Conservation (phyloP, 2,113 vertebrate genomes). For the Nasalis larvatus region DNA sequence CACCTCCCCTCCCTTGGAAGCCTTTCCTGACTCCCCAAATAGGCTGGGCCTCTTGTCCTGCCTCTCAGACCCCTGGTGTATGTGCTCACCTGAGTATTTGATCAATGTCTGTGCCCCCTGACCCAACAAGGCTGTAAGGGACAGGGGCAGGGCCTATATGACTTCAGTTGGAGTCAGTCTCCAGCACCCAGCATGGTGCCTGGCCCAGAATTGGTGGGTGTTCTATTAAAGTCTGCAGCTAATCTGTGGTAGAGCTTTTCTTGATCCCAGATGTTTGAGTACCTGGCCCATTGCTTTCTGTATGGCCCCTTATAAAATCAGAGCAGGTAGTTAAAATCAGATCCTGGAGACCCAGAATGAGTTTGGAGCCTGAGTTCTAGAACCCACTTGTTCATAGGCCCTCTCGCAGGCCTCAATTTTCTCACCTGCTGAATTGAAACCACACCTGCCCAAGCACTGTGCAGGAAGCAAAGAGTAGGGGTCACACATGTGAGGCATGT, state of each 20-base stretch:
- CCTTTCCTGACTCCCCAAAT: background rate
- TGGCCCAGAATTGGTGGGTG: background rate
- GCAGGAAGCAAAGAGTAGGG: background rate
- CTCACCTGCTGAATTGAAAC: background rate
- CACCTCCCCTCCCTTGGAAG: background rate
- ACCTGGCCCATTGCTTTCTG: background rate
- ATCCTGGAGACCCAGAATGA: background rate
- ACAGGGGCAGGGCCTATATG: background rate
- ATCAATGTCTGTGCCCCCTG: background rate
- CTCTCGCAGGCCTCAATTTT: background rate
- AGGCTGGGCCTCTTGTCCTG: background rate
- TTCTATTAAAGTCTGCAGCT: background rate
- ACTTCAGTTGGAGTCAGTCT: accelerated
- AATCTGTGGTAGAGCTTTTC: background rate
- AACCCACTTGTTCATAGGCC: background rate
- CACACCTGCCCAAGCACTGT: no score
- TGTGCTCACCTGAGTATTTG: background rate
- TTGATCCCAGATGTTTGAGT: background rate
- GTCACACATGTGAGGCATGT: accelerated
- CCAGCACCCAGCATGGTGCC: background rate
- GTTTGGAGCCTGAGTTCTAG: background rate
- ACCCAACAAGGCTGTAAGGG: background rate
- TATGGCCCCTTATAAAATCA: background rate
- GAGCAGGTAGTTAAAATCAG: background rate
- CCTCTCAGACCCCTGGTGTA: background rate